Base-by-base conservation (phyloP, 2,888 invertebrate species). In the Macrophya annulata region DNA sequence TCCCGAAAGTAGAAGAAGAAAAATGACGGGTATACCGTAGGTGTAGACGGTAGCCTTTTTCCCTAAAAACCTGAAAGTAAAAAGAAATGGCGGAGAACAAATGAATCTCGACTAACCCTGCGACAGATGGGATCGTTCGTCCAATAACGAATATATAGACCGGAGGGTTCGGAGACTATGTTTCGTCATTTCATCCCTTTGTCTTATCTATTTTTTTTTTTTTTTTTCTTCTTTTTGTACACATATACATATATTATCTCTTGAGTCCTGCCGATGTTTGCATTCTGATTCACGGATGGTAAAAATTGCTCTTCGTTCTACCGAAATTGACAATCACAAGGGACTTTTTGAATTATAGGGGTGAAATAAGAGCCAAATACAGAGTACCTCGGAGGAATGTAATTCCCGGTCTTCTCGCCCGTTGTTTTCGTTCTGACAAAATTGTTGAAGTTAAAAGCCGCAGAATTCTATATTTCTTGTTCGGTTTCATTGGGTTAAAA, bases 21-120 rank as follows among this genome's bases (percentile, higher is more conserved):
- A 87, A 68, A 93, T 91, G 62, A 94, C 92, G 17, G 96, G 95
- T 40, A 95, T 89, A 5, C 95, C 95, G 89, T 95, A 95, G 76
- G 95, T 94, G 88, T 95, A 94, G 62, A 94, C 87, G 40, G 94
- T 92, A 85, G 94, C 94, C 87, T 93, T 94, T 59, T 92, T 92
- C 79, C 95, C 95, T 76, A 95, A 89, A 89, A 95, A 95, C 95
- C 95, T 95, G 91, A 10, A 93, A 86, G 84, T 81, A 59, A 43
- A 62, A 62, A 62, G 37, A 81, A 81, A 81, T 62, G n/a, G 40
- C 5, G 81, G 81, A 43, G 40, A 62, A 40, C 40, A 81, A 81
- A 81, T 81, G 59, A 62, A 81, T 43, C 62, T n/a, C 43, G 59
- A 40, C 10, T 40, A 59, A 21, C 8, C 37, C n/a, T 5, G 59